Percentiles rank a stretch among this genome's conserved stretches.
These are phyloP conservation scores for Dryobota labecula DNA, from an alignment of 2,888 invertebrate species.

Conservation along the genomic window DNA sequence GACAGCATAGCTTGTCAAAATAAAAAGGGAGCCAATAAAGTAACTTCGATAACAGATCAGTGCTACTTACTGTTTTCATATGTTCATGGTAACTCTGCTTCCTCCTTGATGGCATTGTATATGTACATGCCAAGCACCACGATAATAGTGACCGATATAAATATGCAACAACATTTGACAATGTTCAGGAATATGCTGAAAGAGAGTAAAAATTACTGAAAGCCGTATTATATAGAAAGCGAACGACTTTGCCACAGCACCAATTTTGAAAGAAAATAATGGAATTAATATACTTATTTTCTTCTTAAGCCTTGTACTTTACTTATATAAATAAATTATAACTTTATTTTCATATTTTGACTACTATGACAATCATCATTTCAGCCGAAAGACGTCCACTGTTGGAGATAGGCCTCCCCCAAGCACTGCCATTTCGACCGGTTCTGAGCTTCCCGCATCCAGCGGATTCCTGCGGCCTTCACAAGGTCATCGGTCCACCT, in stretches of 20 bases:
- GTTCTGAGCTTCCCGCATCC: too few species aligned
- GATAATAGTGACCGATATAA: neutral
- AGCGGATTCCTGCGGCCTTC: too few species aligned
- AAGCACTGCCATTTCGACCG: too few species aligned
- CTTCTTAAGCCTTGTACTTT: neutral
- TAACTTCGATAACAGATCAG: neutral
- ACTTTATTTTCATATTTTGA: too few species aligned
- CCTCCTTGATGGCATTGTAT: neutral
- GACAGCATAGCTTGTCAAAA: neutral
- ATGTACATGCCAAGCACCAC: neutral
- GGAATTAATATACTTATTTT: neutral
- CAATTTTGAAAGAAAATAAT: neutral
- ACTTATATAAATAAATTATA: too few species aligned
- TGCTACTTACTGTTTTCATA: conserved; percentile 1
- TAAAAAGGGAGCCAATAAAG: neutral
- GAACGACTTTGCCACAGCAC: neutral
- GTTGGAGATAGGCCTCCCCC: too few species aligned
- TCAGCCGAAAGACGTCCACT: too few species aligned
- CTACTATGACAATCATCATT: too few species aligned
- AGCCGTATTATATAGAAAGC: neutral
- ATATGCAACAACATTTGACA: conserved; percentile 10
- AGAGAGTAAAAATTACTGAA: conserved; percentile 4
- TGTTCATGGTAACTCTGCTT: rapidly evolving
- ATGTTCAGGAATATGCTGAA: conserved; percentile 9
- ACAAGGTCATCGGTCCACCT: too few species aligned